Base-by-base conservation (phyloP, 2,888 invertebrate species). In the Emmelina monodactyla region DNA sequence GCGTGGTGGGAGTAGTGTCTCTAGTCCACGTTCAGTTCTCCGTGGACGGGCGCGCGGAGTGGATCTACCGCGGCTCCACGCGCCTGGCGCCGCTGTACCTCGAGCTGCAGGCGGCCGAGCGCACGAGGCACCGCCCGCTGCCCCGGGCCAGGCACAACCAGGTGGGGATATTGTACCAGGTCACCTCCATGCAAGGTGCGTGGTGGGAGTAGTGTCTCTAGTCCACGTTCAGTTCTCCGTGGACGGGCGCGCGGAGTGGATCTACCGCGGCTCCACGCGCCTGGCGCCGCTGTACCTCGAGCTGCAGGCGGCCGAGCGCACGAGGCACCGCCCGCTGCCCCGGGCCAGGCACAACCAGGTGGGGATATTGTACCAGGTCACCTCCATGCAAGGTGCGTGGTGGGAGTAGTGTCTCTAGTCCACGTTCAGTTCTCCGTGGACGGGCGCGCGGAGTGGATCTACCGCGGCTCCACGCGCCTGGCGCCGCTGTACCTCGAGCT, bases 41-140 rank as follows among this genome's bases (percentile, higher is more conserved):
- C 30, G 85, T 85, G 0, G 87, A 90, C 45, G 84, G 85, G 31
- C 82, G 90, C 9, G 84, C 84, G 0, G 97, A 97, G 71, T 96
- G 96, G 96, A 91, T 98, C 39, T 98, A 97, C 69, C 82, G 97
- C 33, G 98, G 97, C 0, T 96, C 96, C 0, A 88, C 93, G 0
- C 82, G 97, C 16, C 82, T 97, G 39, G 76, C 71, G 34, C 79
- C 78, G 10, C 47, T 82, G 4, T 82, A 63, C 51, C 46, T 69
- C 1, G 80, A 80, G 53, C 51, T 80, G 40, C 63, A 68, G 39
- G 72, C 72, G 0, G 78, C 79, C 0, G 65, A 62, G 43, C 33
- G 68, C 29, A 6, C 29, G 4, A 14, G 6, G 13, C 12, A 14
- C 12, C 12, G 29, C 13, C 4, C 29, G 1, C 39, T 71, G 56